Evolutionary conservation across 2,888 invertebrate species (phyloP), one percentile per base, ranked within the genome.

Genomic region (Horisme vitalbata): DNA sequence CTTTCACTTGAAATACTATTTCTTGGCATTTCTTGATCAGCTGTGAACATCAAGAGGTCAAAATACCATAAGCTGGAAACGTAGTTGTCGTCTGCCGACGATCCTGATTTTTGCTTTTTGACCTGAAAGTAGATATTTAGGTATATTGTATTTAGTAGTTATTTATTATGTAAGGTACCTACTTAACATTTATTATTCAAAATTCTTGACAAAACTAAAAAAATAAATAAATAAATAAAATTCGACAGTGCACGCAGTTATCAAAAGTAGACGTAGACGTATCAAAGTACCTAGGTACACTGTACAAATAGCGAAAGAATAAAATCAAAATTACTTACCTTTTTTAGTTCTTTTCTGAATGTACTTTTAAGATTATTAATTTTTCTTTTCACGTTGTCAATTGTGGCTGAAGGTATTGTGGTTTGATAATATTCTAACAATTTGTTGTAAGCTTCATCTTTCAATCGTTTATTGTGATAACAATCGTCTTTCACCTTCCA

Each of bases 11-110:
- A 23, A 23, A 11, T 33, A 14, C 41, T 41, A 33, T 41, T 27
- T 21, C 33, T 32, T 33, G 41, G 41, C 18, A 18, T 41, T 41
- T 41, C 41, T 41, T 41, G 41, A 41, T 41, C 41, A 11, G 24
- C 26, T 11, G 38, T 38, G 26, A 38, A 38, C 18, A 38, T 27
- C 26, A 38, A 38, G 5, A 38, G 24, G 30, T 38, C 38, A 28
- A 20, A 38, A 38, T 38, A 38, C 30, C 38, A 38, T 12, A 38
- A 38, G 12, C 20, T 38, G 9, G 38, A 28, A 10, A 10, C 20
- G 14, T 37, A 37, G n/a, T 14, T 21, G 13, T 37, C 36, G 11
- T 37, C 30, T 30, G 38, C 21, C 10, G 28, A 27, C 11, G 21
- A 28, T 28, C 38, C 38, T 23, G 31, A 31, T 10, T 31, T 35